These are phyloP conservation scores for Agrochola circellaris DNA, from an alignment of 2,888 invertebrate species.

Conservation along the genomic window DNA sequence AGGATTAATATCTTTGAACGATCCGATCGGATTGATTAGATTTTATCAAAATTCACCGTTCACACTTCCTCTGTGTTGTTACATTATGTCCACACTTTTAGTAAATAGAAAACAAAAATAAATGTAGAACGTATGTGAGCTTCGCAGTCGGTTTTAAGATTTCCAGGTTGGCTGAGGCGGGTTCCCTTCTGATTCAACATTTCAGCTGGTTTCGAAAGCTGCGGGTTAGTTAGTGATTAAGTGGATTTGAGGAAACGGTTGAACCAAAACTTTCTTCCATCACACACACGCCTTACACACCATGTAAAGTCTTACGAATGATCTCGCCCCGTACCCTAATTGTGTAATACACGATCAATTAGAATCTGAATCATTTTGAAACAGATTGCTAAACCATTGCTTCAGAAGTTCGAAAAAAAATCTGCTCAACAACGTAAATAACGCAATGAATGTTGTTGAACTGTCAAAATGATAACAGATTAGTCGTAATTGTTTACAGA, in stretches of 20 bases:
- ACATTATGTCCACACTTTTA: not conserved
- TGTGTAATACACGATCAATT: too few species aligned
- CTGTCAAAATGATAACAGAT: too few species aligned
- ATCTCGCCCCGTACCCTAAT: not conserved
- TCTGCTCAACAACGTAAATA: too few species aligned
- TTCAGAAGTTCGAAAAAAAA: too few species aligned
- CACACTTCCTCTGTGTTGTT: not conserved
- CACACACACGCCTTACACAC: not conserved
- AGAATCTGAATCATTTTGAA: too few species aligned
- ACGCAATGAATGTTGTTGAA: too few species aligned
- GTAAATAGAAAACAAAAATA: not conserved
- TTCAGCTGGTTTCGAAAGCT: not conserved
- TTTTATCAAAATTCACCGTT: conserved; percentile 14
- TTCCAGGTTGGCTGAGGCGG: not conserved
- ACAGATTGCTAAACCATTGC: too few species aligned
- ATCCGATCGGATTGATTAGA: conserved; percentile 31
- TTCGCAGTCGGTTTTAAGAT: not conserved
- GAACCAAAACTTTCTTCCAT: not conserved
- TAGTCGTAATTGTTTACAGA: too few species aligned
- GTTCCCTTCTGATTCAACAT: not conserved
- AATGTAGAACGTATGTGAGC: not conserved
- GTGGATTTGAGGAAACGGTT: not conserved
- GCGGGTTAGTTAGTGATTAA: not conserved
- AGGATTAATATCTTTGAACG: conserved; percentile 22
- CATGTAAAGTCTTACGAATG: not conserved